Evolutionary conservation across 1,140 invertebrate genomes (phyloP), one percentile per base, ranked within the genome.

Genomic region (Calephelis virginiensis): DNA sequence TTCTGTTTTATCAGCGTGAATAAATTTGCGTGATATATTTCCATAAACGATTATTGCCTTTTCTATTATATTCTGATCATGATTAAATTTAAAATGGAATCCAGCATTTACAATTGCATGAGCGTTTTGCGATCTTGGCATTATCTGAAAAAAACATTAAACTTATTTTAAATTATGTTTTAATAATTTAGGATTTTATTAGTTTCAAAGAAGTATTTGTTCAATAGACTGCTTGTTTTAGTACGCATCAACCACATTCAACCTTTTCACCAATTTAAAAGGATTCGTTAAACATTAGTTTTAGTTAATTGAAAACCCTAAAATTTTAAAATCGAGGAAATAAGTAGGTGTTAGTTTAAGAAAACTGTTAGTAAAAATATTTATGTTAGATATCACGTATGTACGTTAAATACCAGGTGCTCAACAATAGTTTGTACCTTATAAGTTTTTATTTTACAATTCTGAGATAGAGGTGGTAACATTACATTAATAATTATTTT

Each of bases 51-150:
- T 82, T 7, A 88, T 92, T 3, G 93, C 93, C 60, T 91, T 92
- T 46, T 93, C 85, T 10, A 93, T 63, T 8, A 75, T 5, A 8
- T 69, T 73, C 1, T 78, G 67, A n/a, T 86, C 78, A 13, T 72
- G 68, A 48, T 94, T 91, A 5, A 96, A 85, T 88, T 94, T 93
- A 56, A 95, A 93, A 5, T 93, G 85, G 78, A 97, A 96, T 28
- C 94, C 95, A 60, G 94, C 95, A 80, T 95, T 96, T 0, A 96
- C 93, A 64, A 94, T 93, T 0, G 96, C 95, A 80, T 96, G 95
- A 0, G 95, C 93, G 81, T 96, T 96, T 86, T 95, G 94, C 8
- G 93, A 93, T 76, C 95, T 88, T 2, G 94, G 94, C 92, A 94
- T 95, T 60, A 96, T 93, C 94, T 95, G 66, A 47, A 91, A 85